Evolutionary conservation across 2,888 invertebrate species (phyloP).

Genomic region (Norana najaformis): DNA sequence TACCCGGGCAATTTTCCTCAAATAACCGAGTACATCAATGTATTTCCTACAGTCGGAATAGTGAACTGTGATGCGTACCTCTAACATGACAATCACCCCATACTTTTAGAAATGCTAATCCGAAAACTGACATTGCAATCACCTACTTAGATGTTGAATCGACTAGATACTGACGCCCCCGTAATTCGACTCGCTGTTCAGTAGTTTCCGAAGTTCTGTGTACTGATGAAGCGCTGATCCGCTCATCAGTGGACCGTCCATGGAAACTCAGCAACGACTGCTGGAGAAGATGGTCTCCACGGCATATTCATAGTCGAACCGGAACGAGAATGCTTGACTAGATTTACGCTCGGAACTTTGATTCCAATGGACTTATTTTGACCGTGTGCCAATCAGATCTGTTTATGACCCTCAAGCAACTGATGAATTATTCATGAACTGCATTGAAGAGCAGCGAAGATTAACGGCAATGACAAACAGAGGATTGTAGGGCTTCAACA

Average conservation of each 20-base stretch:
- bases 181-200: background rate
- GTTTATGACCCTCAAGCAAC: background rate
- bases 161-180: background rate
- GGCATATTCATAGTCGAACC: background rate
- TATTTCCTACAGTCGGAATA: no score
- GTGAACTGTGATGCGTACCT: no score
- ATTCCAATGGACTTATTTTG: background rate
- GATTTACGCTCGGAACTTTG: background rate
- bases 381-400: background rate
- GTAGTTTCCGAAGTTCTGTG: background rate
- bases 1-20: no score
- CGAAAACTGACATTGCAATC: no score
- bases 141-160: background rate
- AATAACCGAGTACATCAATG: no score
- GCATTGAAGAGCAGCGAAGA: background rate
- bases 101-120: no score
- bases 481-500: background rate
- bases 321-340: background rate
- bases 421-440: background rate
- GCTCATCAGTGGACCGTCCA: background rate
- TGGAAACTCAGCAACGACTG: background rate
- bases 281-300: background rate
- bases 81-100: no score
- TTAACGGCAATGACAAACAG: background rate
- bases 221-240: background rate